A percentile compares a stretch with the other conserved stretches of the same genome.
Conservation (phyloP, 2,113 vertebrate genomes). For the Chamaetylas fuelleborni region DNA sequence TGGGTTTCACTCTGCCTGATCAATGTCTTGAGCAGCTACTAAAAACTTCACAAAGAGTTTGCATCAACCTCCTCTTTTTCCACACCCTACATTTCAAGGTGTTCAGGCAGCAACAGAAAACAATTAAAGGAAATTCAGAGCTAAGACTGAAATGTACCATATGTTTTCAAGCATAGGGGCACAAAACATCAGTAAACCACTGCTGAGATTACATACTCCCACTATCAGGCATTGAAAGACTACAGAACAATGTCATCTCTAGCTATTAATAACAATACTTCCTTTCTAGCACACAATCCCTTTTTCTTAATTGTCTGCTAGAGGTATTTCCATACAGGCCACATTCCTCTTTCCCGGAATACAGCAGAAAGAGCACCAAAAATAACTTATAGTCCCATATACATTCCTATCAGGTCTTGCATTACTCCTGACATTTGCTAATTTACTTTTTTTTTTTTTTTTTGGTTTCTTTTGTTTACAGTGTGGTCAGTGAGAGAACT, state of each 20-base stretch:
- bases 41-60: conserved; percentile 43
- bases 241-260: conserved; percentile 50
- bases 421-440: background rate
- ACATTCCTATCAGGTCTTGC: background rate
- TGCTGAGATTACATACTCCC: conserved; percentile 36
- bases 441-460: background rate
- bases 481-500: background rate
- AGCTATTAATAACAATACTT: conserved; percentile 58
- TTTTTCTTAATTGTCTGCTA: conserved; percentile 36
- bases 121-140: conserved; percentile 61
- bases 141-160: conserved; percentile 14
- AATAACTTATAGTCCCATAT: background rate
- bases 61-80: conserved; percentile 14
- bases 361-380: background rate
- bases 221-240: conserved; percentile 54
- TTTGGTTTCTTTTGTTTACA: background rate
- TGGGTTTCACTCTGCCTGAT: background rate
- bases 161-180: conserved; percentile 47
- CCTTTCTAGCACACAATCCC: conserved; percentile 25
- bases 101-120: conserved; percentile 43
- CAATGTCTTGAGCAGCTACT: background rate
- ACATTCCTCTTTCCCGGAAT: background rate
- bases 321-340: background rate
- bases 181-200: conserved; percentile 51
- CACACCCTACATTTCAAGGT: conserved; percentile 63